Evolutionary conservation across 2,888 invertebrate species (phyloP).

Genomic region (Melanostoma mellinum): DNA sequence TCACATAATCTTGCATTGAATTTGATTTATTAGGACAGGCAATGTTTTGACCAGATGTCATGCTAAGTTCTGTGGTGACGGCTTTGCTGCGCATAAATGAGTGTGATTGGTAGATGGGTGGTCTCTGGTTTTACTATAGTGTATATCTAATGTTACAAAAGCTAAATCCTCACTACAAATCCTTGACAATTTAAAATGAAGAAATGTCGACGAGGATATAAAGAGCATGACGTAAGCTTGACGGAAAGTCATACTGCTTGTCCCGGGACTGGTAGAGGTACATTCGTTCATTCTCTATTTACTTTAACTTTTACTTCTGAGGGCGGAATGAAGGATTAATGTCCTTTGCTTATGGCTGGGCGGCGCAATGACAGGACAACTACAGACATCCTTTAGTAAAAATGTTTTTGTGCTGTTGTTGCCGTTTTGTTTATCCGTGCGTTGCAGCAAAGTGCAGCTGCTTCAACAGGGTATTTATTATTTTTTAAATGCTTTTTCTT

Average conservation of each 20-base stretch:
- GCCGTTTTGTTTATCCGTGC: slow-evolving; percentile 39
- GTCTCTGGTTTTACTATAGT: neutral
- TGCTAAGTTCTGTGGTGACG: slow-evolving; percentile 48
- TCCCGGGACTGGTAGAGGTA: slow-evolving; percentile 41
- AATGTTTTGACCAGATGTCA: slow-evolving; percentile 70
- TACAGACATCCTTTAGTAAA: slow-evolving; percentile 43
- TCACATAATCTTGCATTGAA: slow-evolving; percentile 66
- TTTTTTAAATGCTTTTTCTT: slow-evolving; percentile 64
- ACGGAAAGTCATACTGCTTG: slow-evolving; percentile 60
- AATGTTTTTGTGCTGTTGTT: slow-evolving; percentile 36
- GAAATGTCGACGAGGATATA: slow-evolving; percentile 65
- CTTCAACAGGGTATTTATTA: slow-evolving; percentile 65
- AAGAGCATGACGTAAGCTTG: slow-evolving; percentile 55
- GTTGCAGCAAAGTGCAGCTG: slow-evolving; percentile 42
- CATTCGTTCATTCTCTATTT: slow-evolving; percentile 26
- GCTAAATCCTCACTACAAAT: slow-evolving; percentile 42
- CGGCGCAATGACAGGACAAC: slow-evolving; percentile 37
- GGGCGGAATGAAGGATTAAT: slow-evolving; percentile 32
- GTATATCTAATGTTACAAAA: slow-evolving; percentile 24
- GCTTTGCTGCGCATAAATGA: slow-evolving; percentile 7
- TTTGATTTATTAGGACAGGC: slow-evolving; percentile 70
- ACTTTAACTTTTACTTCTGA: slow-evolving; percentile 34
- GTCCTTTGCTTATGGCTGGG: slow-evolving; percentile 44
- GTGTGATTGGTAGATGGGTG: slow-evolving; percentile 1
- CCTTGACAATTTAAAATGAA: slow-evolving; percentile 64